Percentiles rank a stretch among this genome's conserved stretches.
Evolutionary conservation across 2,113 vertebrate genomes (phyloP).

Genomic region (Phalacrocorax aristotelis): DNA sequence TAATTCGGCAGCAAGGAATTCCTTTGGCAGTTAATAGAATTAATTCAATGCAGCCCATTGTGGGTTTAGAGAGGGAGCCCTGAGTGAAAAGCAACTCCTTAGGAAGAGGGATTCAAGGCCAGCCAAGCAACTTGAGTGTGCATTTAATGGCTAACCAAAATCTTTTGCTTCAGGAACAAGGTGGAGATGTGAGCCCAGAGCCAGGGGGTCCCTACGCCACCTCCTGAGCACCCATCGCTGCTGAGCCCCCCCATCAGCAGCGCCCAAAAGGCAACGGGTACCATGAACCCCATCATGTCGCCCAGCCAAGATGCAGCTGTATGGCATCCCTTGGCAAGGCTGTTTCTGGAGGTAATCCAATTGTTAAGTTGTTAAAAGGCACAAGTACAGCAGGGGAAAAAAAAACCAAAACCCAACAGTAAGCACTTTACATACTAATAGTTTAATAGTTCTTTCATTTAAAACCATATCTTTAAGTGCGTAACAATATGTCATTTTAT

Average conservation of each 20-base stretch:
- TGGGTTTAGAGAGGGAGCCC: background rate
- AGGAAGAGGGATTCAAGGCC: constrained; percentile 4
- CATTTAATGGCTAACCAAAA: background rate
- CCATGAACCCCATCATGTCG: fast-evolving
- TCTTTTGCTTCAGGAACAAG: background rate
- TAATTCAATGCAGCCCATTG: constrained; percentile 19
- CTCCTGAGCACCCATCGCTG: background rate
- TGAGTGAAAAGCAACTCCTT: background rate
- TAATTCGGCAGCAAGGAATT: constrained; percentile 48
- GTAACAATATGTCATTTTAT: background rate
- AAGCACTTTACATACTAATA: background rate
- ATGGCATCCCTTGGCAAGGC: background rate
- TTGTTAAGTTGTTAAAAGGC: background rate
- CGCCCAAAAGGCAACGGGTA: background rate
- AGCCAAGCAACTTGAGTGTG: background rate
- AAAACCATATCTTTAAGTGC: background rate
- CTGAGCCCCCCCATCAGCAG: background rate
- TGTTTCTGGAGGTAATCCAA: background rate
- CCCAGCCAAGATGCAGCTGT: background rate
- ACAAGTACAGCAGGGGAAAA: fast-evolving
- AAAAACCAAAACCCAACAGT: background rate
- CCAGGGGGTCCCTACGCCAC: fast-evolving
- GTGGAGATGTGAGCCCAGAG: background rate
- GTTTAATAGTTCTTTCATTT: background rate
- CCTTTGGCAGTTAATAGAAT: constrained; percentile 57